Base-by-base conservation (phyloP, 2,888 invertebrate species). In the Meta bourneti region DNA sequence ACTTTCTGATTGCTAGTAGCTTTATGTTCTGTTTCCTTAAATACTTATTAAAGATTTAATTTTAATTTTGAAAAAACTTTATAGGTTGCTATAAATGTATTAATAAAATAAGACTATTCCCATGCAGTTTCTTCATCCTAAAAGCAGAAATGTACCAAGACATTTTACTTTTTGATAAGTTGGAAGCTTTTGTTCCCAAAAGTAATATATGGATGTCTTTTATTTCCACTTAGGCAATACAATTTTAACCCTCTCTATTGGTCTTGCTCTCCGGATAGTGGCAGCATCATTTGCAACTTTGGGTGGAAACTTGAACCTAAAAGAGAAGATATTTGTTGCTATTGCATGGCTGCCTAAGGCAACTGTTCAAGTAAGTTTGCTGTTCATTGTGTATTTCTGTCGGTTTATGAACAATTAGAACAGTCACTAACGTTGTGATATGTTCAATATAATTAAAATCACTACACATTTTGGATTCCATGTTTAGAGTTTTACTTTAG, bases 291-390 rank as follows among this genome's bases (percentile, higher is more conserved):
- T 88, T 70, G 89, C 74, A 13, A 85, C 89, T 34, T 92, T 80
- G 79, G 89, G 89, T 16, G 84, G 78, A 19, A 84, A 75, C 93
- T 96, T 98, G 81, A 98, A 97, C 95, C 95, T 97, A 93, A 98
- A 97, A 95, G 99, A 99, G 95, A 98, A 98, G 94, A 96, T 98
- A 93, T 99, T 99, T 95, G 97, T 98, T 48, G 97, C 98, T 0
- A 95, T 99, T 8, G 96, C 98, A 0, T 98, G 98, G 97, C 97
- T 98, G 96, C 98, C 99, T 5, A 99, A 99, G 95, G 99, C 99
- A 9, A 99, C 99, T n/a, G 99, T 99, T 0, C 99, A 98, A 96
- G 97, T 92, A 70, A 82, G 78, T 70, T 19, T 9, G 16, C 34
- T 34, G 34, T 34, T 34, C 34, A 34, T 4, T 34, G 34, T 34